These are phyloP conservation scores for Rana temporaria DNA, from an alignment of 2,113 vertebrate species.

Conservation along the genomic window DNA sequence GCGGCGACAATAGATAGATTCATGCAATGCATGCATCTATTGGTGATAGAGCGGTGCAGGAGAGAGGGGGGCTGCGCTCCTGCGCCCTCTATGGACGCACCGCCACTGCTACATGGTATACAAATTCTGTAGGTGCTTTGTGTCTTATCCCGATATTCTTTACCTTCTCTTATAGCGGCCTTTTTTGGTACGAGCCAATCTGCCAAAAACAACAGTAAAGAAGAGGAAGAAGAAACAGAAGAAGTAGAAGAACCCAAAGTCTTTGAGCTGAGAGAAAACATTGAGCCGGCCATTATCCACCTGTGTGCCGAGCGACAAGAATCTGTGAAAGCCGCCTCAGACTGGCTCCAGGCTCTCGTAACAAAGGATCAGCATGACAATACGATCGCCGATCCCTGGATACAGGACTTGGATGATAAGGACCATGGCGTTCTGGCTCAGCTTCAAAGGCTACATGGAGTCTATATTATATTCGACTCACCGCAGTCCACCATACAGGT, in stretches of 20 bases:
- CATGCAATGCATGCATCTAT: no score
- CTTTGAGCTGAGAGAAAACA: conserved; percentile 66
- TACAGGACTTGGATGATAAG: conserved; percentile 67
- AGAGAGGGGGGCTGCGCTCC: no score
- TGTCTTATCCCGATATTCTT: no score
- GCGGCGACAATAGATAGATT: no score
- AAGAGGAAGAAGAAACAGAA: neutral
- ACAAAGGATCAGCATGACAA: conserved; percentile 65
- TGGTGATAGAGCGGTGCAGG: no score
- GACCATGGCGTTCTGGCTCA: conserved; percentile 69
- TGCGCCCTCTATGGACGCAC: no score
- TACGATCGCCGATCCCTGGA: conserved; percentile 62
- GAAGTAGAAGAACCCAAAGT: neutral
- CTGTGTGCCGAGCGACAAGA: conserved; percentile 76
- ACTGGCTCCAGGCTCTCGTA: conserved; percentile 72
- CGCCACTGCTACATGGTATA: no score
- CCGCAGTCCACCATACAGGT: conserved; percentile 66
- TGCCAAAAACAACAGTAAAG: no score
- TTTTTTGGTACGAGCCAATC: no score
- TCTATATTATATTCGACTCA: conserved; percentile 66
- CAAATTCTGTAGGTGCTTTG: no score
- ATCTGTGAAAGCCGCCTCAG: conserved; percentile 65
- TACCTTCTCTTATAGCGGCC: no score
- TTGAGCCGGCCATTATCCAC: conserved; percentile 73
- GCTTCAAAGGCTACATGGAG: conserved; percentile 71